Percentiles rank a stretch among this genome's conserved stretches.
phyloP scores from a whole-genome alignment of 2,113 vertebrate species.

The Vulpes ferrilata region DNA sequence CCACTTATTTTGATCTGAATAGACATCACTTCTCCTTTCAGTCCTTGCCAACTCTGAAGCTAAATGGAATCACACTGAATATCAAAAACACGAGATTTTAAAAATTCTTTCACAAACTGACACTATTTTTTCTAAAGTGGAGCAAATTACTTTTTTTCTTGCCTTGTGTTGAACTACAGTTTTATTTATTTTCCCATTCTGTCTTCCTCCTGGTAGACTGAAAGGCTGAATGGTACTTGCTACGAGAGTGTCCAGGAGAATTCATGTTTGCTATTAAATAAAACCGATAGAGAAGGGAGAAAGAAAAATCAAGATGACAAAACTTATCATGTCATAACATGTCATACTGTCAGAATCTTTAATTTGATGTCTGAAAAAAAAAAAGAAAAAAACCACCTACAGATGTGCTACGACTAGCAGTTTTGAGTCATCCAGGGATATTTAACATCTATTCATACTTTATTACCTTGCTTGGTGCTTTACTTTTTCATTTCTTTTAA shows the following conservation, averaged over 20 bases:
- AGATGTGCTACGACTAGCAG: slow-evolving; percentile 74
- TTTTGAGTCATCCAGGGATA: slow-evolving; percentile 67
- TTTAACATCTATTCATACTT: slow-evolving; percentile 49
- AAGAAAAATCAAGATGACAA: slow-evolving; percentile 73
- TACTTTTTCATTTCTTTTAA: slow-evolving; percentile 40
- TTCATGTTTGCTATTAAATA: slow-evolving; percentile 72
- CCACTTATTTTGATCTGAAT: slow-evolving; percentile 54
- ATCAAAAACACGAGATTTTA: slow-evolving; percentile 43
- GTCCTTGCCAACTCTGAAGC: slow-evolving; percentile 46
- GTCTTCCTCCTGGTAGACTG: background rate
- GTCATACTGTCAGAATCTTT: slow-evolving; percentile 79
- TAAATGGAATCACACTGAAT: slow-evolving; percentile 65
- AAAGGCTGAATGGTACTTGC: slow-evolving; percentile 50
- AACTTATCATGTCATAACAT: slow-evolving; percentile 75
- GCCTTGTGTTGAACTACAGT: background rate
- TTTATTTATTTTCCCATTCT: slow-evolving; percentile 55
- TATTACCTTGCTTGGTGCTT: slow-evolving; percentile 38
- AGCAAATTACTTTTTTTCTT: slow-evolving; percentile 17
- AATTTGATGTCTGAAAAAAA: slow-evolving; percentile 67
- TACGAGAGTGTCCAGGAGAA: slow-evolving; percentile 68
- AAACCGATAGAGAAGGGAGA: slow-evolving; percentile 62
- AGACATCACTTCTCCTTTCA: slow-evolving; percentile 54
- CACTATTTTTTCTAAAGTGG: slow-evolving; percentile 44
- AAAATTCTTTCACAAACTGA: slow-evolving; percentile 37
- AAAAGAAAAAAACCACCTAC: slow-evolving; percentile 59